phyloP scores from a whole-genome alignment of 2,888 invertebrate species.

The Zelleria hepariella region DNA sequence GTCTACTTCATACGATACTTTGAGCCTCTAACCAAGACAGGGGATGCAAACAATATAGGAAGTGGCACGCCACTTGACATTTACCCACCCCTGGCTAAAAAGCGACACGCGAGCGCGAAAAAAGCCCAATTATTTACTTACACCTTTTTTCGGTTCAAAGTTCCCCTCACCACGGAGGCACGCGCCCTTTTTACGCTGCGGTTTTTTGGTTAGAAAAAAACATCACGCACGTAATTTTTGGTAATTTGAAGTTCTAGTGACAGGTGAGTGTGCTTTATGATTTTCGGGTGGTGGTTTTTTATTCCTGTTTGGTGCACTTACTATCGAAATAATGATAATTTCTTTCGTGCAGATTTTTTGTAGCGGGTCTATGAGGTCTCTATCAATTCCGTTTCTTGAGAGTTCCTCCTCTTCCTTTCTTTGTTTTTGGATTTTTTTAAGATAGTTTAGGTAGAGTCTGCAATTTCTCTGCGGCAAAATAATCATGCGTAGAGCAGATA shows the following conservation, averaged over 20 bases:
- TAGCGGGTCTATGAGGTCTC: too few species aligned
- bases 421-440: too few species aligned
- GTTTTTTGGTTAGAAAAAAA: not conserved
- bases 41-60: conserved; percentile 45
- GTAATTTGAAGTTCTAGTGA: not conserved
- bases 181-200: conserved; percentile 1
- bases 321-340: not conserved
- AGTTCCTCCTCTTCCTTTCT: too few species aligned
- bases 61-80: conserved; percentile 43
- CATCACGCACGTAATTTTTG: not conserved
- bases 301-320: not conserved
- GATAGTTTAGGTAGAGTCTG: too few species aligned
- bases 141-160: conserved; percentile 34
- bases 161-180: not conserved
- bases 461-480: too few species aligned
- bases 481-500: too few species aligned
- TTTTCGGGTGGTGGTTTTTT: not conserved
- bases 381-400: too few species aligned
- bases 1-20: not conserved
- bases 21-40: not conserved
- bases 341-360: too few species aligned
- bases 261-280: not conserved
- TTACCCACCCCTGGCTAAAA: conserved; percentile 37
- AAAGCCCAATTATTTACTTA: conserved; percentile 50
- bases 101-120: conserved; percentile 54